Base-by-base conservation (phyloP, 2,113 vertebrate genomes). In the Prochilodus magdalenae region DNA sequence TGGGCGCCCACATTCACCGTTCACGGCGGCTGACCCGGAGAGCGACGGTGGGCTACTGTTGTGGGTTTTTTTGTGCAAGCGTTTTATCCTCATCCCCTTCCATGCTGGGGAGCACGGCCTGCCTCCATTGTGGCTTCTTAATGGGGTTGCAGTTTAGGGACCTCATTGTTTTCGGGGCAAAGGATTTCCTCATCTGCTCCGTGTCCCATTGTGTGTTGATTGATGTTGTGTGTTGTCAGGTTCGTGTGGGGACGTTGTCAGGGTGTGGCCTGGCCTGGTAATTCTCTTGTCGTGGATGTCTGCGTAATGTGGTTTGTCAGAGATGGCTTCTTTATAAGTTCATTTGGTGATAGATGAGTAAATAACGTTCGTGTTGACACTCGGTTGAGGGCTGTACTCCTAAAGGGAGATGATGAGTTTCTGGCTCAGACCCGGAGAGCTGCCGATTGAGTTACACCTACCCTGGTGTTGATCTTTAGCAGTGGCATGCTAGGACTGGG, bases 1-100 rank as follows among this genome's bases (percentile, higher is more conserved):
- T 93, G 93, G 95, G 88, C 88, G 94, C 94, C 95, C 94, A 92
- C 93, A 96, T 95, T 95, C 91, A 91, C 86, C 87, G 87, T 90
- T 96, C 93, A 96, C 96, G 96, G 93, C 93, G 89, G 90, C 91
- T 86, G 81, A 94, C 94, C 96, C 94, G 1, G 51, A 29, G 77
- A 53, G 70, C 60, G 62, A 67, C 44, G 79, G 62, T 55, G 78
- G 66, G 85, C 60, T 55, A 20, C 78, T 74, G 78, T 65, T 57
- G 27, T 94, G 81, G 84, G 73, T 87, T 91, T 91, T 91, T 85
- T 91, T 83, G 69, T 78, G 44, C 36, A 26, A 30, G 47, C 33
- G 73, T 85, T 87, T 84, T 80, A 79, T 70, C 49, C 29, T 24
- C 36, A n/a, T 83, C 67, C 63, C 47, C 33, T 79, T 83, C 81